These are phyloP conservation scores for Rhinolophus sinicus DNA, from an alignment of 2,113 vertebrate genomes.

Conservation along the genomic window DNA sequence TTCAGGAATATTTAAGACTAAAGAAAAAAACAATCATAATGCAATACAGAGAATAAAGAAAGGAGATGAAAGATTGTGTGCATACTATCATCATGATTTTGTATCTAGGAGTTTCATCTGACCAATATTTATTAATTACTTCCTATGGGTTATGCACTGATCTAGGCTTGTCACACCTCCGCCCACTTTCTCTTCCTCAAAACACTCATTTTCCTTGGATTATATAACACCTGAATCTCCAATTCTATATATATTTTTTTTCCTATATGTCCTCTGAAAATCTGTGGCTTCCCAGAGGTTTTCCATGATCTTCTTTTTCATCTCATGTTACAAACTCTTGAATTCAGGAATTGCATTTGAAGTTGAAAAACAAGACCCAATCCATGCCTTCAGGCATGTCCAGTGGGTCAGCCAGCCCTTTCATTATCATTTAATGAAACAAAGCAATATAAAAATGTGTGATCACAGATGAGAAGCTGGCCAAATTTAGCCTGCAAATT, in stretches of 20 bases:
- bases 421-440: not conserved
- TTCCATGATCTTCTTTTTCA: not conserved
- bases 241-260: not conserved
- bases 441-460: not conserved
- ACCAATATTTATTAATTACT: not conserved
- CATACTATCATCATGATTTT: not conserved
- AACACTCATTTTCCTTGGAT: not conserved
- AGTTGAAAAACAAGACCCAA: not conserved
- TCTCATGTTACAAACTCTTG: not conserved
- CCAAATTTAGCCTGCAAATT: not conserved
- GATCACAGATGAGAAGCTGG: not conserved
- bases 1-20: not conserved
- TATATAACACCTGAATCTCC: not conserved
- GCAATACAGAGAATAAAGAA: not conserved
- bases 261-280: not conserved
- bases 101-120: not conserved
- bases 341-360: not conserved
- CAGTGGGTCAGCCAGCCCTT: not conserved
- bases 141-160: not conserved
- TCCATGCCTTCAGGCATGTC: not conserved
- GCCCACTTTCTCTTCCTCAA: not conserved
- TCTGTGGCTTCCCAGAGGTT: not conserved
- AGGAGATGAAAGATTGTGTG: not conserved
- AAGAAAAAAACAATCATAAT: not conserved
- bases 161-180: not conserved